Conservation (phyloP, 2,888 invertebrate species). For the Parascotia fuliginaria region DNA sequence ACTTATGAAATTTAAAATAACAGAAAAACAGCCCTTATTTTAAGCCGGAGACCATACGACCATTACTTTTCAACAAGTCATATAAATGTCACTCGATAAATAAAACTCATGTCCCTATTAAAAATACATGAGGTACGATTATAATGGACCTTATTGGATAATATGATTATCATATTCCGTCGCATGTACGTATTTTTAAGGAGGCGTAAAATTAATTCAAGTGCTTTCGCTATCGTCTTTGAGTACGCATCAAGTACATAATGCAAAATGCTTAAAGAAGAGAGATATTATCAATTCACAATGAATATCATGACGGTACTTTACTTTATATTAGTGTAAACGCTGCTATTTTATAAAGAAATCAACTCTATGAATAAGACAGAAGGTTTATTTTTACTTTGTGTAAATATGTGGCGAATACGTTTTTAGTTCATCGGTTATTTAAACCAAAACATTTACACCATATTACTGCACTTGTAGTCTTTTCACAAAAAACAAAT, state of each 20-base stretch:
- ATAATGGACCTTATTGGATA: not conserved
- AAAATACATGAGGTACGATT: not conserved
- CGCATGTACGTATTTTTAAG: conserved; percentile 2
- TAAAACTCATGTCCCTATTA: not conserved
- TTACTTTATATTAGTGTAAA: not conserved
- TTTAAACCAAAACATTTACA: too few species aligned
- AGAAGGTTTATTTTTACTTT: too few species aligned
- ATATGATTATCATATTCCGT: conserved; percentile 1
- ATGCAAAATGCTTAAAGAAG: conserved; percentile 2
- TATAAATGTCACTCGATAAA: not conserved
- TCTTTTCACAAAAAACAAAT: too few species aligned
- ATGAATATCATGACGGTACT: not conserved
- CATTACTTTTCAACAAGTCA: too few species aligned
- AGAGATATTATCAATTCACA: conserved; percentile 1
- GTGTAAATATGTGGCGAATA: too few species aligned
- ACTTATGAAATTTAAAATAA: too few species aligned
- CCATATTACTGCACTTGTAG: too few species aligned
- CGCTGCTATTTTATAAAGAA: not conserved
- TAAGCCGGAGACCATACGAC: too few species aligned
- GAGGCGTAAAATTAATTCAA: conserved; percentile 6
- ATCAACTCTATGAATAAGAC: not conserved
- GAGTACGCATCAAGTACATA: conserved; percentile 5
- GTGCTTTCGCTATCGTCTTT: conserved; percentile 1
- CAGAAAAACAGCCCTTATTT: too few species aligned
- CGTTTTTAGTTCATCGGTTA: too few species aligned